A percentile compares a stretch with the other conserved stretches of the same genome.
phyloP scores from a whole-genome alignment of 2,797 vertebrate species.

The Mycteria americana region DNA sequence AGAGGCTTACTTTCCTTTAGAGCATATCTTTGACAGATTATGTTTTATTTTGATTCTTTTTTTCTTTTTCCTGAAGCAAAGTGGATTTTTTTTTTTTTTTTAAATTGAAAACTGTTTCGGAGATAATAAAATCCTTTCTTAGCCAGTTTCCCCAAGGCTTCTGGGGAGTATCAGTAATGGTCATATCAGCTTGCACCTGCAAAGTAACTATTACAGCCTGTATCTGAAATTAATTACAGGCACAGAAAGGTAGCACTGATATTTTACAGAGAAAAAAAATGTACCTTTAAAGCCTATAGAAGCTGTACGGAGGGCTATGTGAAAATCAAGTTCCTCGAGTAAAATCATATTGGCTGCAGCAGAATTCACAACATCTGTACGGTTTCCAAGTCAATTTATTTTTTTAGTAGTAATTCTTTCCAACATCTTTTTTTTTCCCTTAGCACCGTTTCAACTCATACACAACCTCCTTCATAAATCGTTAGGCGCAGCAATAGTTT shows the following conservation, averaged over 20 bases:
- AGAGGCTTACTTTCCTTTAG: background rate
- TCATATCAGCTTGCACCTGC: background rate
- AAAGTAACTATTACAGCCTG: background rate
- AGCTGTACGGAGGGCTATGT: background rate
- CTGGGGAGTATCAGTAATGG: background rate
- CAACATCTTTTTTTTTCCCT: background rate
- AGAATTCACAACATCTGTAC: slow-evolving; percentile 48
- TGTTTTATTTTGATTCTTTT: background rate
- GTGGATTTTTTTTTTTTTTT: background rate
- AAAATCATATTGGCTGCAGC: slow-evolving; percentile 8
- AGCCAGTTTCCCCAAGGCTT: background rate
- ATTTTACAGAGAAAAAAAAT: background rate
- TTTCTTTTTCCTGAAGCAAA: background rate
- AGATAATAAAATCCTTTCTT: slow-evolving; percentile 2
- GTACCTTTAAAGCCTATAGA: background rate
- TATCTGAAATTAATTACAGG: background rate
- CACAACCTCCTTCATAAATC: slow-evolving; percentile 57
- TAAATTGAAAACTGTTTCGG: background rate
- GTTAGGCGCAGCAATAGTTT: slow-evolving; percentile 8
- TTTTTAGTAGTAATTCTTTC: slow-evolving; percentile 65
- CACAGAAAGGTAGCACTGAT: background rate
- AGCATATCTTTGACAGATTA: background rate
- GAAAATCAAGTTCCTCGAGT: background rate
- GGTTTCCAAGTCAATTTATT: slow-evolving; percentile 4
- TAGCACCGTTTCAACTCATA: slow-evolving; percentile 17